phyloP scores from a whole-genome alignment of 2,888 invertebrate genomes.

The Caenorhabditis sp. region DNA sequence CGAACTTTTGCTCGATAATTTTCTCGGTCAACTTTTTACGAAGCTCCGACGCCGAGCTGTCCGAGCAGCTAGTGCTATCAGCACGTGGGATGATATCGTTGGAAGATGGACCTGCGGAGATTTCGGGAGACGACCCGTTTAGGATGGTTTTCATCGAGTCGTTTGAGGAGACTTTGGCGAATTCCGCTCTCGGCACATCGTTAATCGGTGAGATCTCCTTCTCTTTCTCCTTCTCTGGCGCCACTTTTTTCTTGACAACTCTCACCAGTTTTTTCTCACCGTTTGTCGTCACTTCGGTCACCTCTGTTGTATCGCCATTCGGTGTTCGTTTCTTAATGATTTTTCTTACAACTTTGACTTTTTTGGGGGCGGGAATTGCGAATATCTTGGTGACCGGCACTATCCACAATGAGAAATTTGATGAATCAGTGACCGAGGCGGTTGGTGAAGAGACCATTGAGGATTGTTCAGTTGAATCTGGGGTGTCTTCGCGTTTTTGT shows the following conservation, averaged over 20 bases:
- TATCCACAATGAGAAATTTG: slow-evolving; percentile 55
- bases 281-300: slow-evolving; percentile 9
- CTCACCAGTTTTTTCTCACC: slow-evolving; percentile 30
- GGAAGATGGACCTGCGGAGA: slow-evolving; percentile 20
- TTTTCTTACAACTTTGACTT: slow-evolving; percentile 55
- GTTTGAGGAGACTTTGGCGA: slow-evolving; percentile 20
- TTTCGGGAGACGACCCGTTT: slow-evolving; percentile 12
- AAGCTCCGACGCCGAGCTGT: slow-evolving; percentile 30
- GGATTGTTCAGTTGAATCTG: slow-evolving; percentile 51
- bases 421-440: slow-evolving; percentile 45
- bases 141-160: slow-evolving; percentile 35
- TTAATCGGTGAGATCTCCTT: slow-evolving; percentile 34
- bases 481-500: slow-evolving; percentile 45
- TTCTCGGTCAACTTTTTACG: slow-evolving; percentile 38
- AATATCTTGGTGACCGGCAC: slow-evolving; percentile 55
- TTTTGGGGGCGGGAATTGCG: slow-evolving; percentile 53
- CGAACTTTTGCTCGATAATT: slow-evolving; percentile 45
- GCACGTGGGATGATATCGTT: background rate
- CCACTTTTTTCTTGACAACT: slow-evolving; percentile 40
- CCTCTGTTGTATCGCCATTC: background rate
- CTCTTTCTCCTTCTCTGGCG: slow-evolving; percentile 24
- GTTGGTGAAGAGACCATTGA: slow-evolving; percentile 50
- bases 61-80: slow-evolving; percentile 22
- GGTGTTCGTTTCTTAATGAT: slow-evolving; percentile 54
- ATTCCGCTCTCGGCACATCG: slow-evolving; percentile 30